Base-by-base conservation (phyloP, 2,113 vertebrate genomes). In the Salvelinus namaycush region DNA sequence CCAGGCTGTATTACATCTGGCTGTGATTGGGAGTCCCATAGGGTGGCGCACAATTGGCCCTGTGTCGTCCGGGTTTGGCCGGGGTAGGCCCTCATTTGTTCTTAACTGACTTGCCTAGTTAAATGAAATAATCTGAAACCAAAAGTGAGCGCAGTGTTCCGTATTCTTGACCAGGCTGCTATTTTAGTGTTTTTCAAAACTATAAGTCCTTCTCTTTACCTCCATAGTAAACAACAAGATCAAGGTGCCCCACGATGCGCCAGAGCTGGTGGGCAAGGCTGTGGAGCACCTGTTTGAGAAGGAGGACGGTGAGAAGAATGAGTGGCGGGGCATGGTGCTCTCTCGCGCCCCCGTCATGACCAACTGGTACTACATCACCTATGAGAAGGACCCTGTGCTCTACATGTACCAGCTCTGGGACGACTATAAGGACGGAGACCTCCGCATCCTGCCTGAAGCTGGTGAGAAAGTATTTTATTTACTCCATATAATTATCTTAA, bases 331-430 rank as follows among this genome's bases (percentile, higher is more conserved):
- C 54, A 95, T 95, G 94, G 94, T 95, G 74, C 88, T 95, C 12
- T 94, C 94, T 64, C 87, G 93, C 12, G 94, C 94, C 22, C 94
- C 94, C 78, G 90, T 95, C 79, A 95, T 95, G 94, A 95, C 93
- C 81, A 93, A 94, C 88, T 95, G 94, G 94, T 95, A 95, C 84
- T 95, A 94, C 87, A 95, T 95, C 89, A 95, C 94, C 70, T 95
- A 95, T 1, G 94, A 95, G 89, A 95, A 95, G 83, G 94, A 95
- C 89, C 94, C 94, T 0, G 94, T 95, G 77, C 90, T 95, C 65
- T 95, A 95, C 81, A 95, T 95, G 94, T 95, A 95, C 82, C 94
- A 95, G 89, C 91, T 95, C 31, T 94, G 93, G 93, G 93, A 95
- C 51, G 94, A 95, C 83, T 95, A 94, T 71, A 94, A 94, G 81